A percentile compares a stretch with the other conserved stretches of the same genome.
Evolutionary conservation across 2,797 vertebrate genomes (phyloP).

Genomic region (Poeciliopsis presidionis): DNA sequence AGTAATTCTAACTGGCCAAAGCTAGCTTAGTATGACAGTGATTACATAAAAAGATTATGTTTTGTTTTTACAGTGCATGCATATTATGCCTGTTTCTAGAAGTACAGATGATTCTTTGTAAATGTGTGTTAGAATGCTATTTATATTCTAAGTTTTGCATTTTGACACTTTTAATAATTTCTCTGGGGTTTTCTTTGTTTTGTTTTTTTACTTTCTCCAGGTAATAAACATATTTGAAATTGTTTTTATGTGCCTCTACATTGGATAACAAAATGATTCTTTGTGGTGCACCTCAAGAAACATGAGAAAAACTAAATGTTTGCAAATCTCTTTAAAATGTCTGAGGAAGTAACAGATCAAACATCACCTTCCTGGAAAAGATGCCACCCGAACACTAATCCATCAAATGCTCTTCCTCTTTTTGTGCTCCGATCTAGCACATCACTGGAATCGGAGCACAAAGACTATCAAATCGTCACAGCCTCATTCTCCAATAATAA

Average conservation of each 20-base stretch:
- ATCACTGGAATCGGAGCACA: slow-evolving; percentile 44
- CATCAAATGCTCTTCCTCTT: slow-evolving; percentile 17
- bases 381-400: slow-evolving; percentile 28
- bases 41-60: neutral
- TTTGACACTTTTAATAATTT: neutral
- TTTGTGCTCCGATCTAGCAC: slow-evolving; percentile 21
- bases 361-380: slow-evolving; percentile 25
- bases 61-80: neutral
- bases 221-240: neutral
- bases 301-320: neutral
- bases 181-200: neutral
- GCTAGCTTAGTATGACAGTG: neutral
- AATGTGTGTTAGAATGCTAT: neutral
- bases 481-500: slow-evolving; percentile 56
- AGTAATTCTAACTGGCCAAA: neutral
- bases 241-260: neutral
- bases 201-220: neutral
- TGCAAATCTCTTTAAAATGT: neutral
- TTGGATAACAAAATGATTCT: neutral
- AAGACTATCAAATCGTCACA: slow-evolving; percentile 45
- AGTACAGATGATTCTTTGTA: neutral
- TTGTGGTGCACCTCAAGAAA: neutral
- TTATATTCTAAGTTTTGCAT: neutral
- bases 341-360: slow-evolving; percentile 12
- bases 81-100: neutral